These are phyloP conservation scores for Cryptoleucopteryx plumbea DNA, from an alignment of 2,113 vertebrate species.

Conservation along the genomic window DNA sequence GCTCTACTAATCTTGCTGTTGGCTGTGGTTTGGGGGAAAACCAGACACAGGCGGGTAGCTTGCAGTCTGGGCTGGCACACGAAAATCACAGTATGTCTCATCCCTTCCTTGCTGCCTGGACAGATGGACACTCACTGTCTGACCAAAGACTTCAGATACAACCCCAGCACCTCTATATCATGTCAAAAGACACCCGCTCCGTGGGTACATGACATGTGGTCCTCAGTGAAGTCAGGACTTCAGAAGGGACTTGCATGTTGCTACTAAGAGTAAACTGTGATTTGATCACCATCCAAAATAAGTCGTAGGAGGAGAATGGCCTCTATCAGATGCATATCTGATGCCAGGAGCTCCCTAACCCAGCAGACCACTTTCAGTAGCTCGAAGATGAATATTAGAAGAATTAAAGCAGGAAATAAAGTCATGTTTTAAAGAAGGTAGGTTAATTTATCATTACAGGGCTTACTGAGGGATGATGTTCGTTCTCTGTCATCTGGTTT, in stretches of 20 bases:
- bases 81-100: not conserved
- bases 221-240: not conserved
- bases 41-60: rapidly evolving
- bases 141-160: not conserved
- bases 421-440: not conserved
- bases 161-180: not conserved
- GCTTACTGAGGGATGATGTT: not conserved
- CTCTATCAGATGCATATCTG: rapidly evolving
- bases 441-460: not conserved
- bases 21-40: not conserved
- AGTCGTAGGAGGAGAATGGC: not conserved
- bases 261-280: not conserved
- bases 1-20: not conserved
- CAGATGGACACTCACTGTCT: not conserved
- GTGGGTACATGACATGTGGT: rapidly evolving
- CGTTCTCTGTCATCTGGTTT: not conserved
- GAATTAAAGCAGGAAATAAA: not conserved
- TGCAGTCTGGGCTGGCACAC: not conserved
- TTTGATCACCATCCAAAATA: not conserved
- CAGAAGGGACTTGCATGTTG: not conserved
- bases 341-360: not conserved
- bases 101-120: not conserved
- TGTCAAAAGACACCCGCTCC: rapidly evolving
- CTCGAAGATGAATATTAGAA: not conserved
- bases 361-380: not conserved